These are phyloP conservation scores for Reticulitermes lucifugus DNA, from an alignment of 2,888 invertebrate species.

Conservation along the genomic window DNA sequence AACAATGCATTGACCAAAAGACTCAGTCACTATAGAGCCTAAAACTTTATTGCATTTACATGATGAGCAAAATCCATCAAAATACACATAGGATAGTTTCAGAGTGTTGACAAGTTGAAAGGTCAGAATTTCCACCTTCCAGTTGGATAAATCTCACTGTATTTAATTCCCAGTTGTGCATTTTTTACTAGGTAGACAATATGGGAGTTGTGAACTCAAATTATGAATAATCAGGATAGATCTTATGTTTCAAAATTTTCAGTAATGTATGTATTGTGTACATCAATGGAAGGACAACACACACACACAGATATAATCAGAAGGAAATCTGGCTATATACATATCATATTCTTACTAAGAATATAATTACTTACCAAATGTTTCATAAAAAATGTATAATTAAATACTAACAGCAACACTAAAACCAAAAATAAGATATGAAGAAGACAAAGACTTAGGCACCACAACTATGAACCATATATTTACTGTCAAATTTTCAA, in stretches of 20 bases:
- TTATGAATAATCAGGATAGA: neutral
- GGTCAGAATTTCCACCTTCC: neutral
- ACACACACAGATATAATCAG: neutral
- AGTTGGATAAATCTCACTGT: neutral
- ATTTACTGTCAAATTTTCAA: slow-evolving; percentile 26
- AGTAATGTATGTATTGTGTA: neutral
- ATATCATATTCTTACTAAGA: neutral
- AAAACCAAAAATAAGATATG: neutral
- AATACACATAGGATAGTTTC: neutral
- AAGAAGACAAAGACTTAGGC: neutral
- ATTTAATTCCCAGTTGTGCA: neutral
- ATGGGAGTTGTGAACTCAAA: neutral
- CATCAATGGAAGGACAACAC: neutral
- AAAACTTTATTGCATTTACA: neutral
- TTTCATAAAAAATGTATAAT: neutral
- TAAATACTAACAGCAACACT: neutral
- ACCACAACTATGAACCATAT: neutral
- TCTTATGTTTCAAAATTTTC: neutral
- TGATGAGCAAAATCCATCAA: slow-evolving; percentile 19
- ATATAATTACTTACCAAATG: neutral
- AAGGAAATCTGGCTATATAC: neutral
- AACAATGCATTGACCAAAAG: neutral
- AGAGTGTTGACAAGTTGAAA: neutral
- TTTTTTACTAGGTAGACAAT: slow-evolving; percentile 8
- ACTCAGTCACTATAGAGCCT: slow-evolving; percentile 2